phyloP scores from a whole-genome alignment of 2,888 invertebrate genomes.

The Amphipyra tragopoginis region DNA sequence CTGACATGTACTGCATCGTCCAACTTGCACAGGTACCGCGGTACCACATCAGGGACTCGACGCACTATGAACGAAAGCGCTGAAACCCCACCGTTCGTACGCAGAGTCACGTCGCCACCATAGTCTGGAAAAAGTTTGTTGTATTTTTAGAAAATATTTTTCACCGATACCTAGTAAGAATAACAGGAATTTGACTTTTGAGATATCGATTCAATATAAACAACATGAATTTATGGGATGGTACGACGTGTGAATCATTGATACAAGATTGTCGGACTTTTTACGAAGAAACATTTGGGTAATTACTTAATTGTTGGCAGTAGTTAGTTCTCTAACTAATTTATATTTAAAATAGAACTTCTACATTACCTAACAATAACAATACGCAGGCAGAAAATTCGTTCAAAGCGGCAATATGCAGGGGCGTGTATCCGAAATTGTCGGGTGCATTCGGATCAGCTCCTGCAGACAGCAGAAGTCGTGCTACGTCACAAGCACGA shows the following conservation, averaged over 20 bases:
- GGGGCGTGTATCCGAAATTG: constrained; percentile 95
- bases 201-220: constrained; percentile 38
- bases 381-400: constrained; percentile 94
- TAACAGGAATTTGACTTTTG: constrained; percentile 22
- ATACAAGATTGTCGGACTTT: constrained; percentile 24
- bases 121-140: constrained; percentile 84
- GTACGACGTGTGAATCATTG: constrained; percentile 35
- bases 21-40: constrained; percentile 92
- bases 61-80: constrained; percentile 95
- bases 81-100: constrained; percentile 95
- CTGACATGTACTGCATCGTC: constrained; percentile 94
- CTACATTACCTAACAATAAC: constrained; percentile 89
- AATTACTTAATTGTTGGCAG: constrained; percentile 26
- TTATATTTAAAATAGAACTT: constrained; percentile 7
- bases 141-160: constrained; percentile 21
- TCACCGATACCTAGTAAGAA: constrained; percentile 16
- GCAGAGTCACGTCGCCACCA: constrained; percentile 95
- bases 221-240: constrained; percentile 31
- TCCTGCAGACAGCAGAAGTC: constrained; percentile 91
- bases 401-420: constrained; percentile 95
- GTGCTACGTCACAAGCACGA: constrained; percentile 92
- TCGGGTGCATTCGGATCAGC: constrained; percentile 94
- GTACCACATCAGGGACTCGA: constrained; percentile 95
- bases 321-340: constrained; percentile 12
- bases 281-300: constrained; percentile 10